Evolutionary conservation across 2,113 vertebrate species (phyloP), one percentile per base, ranked within the genome.

Genomic region (Elephas maximus): DNA sequence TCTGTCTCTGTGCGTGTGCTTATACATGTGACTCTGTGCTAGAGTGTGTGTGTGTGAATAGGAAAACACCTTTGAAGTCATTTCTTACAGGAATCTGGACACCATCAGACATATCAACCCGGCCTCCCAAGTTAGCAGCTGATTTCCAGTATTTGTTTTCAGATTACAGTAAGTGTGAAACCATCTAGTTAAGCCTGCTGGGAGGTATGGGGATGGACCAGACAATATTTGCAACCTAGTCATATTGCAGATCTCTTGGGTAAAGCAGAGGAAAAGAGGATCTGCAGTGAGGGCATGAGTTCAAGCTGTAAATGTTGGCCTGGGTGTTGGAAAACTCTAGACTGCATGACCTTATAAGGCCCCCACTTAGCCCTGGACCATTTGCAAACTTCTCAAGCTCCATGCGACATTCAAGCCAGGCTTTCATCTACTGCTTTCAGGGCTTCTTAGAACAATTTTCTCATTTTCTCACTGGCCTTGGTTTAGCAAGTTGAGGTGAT

Each of bases 241-340:
- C 44, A 12, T 24, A 44, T 33, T 57, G 33, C 53, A 86, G 93
- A 78, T 76, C 85, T 95, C 81, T 60, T 44, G 76, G 63, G 93
- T 76, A 97, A 93, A 79, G 74, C 78, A 84, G 20, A 88, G 65
- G 80, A 93, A 85, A 57, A 86, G 88, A 96, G 91, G 81, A 30
- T 20, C 73, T 41, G 84, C 65, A 84, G 77, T 24, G 33, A 80
- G 41, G 57, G 51, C 83, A 60, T 51, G 87, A 60, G 65, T 88
- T 93, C 67, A 76, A 96, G 81, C 84, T 92, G 21, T 30, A 57
- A 90, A 51, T 53, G 41, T 48, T 96, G 92, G 77, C 77, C 77
- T 92, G 62, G 30, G 83, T 82, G 62, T 65, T 94, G 85, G 96
- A 95, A 94, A 95, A 74, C 85, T 84, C 76, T 79, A 53, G 80